Conservation (phyloP, 2,888 invertebrate species). For the Pharmacophagus antenor region DNA sequence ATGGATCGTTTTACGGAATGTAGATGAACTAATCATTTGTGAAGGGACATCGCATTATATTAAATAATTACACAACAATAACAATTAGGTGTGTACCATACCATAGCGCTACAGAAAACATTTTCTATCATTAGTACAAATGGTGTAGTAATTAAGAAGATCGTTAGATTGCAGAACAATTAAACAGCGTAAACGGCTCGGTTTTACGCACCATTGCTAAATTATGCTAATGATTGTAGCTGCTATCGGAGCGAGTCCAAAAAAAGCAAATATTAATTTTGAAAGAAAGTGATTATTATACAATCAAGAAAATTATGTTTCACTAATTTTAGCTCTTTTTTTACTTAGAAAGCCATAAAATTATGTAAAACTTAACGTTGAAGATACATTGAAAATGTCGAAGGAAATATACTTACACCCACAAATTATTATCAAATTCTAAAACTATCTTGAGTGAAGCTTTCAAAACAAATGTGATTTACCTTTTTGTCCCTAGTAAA, state of each 20-base stretch:
- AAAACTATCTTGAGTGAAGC: too few relatives aligned
- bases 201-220: slow-evolving; percentile 28
- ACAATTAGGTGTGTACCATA: neutral
- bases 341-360: neutral
- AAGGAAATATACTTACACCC: too few relatives aligned
- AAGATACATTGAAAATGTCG: too few relatives aligned
- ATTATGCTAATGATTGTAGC: slow-evolving; percentile 29
- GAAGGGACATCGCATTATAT: too few relatives aligned
- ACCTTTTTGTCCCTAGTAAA: too few relatives aligned
- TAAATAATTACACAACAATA: too few relatives aligned
- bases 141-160: slow-evolving; percentile 23
- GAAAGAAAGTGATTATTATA: neutral
- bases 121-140: slow-evolving; percentile 20
- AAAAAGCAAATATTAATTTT: slow-evolving; percentile 9
- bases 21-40: too few relatives aligned
- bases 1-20: too few relatives aligned
- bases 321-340: neutral
- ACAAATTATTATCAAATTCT: too few relatives aligned
- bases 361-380: too few relatives aligned
- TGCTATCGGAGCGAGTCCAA: slow-evolving; percentile 13
- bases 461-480: too few relatives aligned
- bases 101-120: slow-evolving; percentile 1
- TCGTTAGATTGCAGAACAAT: slow-evolving; percentile 27
- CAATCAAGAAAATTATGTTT: too few relatives aligned
- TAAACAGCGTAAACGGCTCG: slow-evolving; percentile 18